These are phyloP conservation scores for Holcopasites calliopsidis DNA, from an alignment of 1,140 invertebrate genomes.

Conservation along the genomic window DNA sequence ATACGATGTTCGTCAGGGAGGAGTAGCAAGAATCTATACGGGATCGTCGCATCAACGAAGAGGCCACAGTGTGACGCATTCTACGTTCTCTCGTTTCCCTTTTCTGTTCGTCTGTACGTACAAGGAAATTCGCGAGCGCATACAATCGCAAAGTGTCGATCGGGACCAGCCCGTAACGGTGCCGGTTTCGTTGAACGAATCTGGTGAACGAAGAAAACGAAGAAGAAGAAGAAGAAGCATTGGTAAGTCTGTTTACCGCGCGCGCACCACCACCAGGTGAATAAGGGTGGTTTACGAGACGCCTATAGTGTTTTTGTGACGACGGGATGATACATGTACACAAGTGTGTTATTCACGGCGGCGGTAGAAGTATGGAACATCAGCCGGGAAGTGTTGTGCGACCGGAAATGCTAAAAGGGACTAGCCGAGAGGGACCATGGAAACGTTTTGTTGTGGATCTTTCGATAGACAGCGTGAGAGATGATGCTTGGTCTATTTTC, in stretches of 20 bases:
- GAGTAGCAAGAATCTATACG: conserved; percentile 7
- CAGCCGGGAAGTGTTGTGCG: conserved; percentile 40
- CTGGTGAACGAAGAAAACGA: neutral
- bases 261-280: conserved; percentile 4
- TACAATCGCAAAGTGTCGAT: neutral
- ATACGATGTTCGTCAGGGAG: conserved; percentile 13
- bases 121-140: no score
- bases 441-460: conserved; percentile 4
- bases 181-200: conserved; percentile 11
- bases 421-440: conserved; percentile 11
- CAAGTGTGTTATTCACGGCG: conserved; percentile 23
- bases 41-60: no score
- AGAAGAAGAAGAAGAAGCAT: conserved; percentile 9
- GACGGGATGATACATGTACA: conserved; percentile 15
- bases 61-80: no score
- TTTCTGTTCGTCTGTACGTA: no score
- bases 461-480: conserved; percentile 7
- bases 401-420: conserved; percentile 33
- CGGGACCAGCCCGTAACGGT: conserved; percentile 10
- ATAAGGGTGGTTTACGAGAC: neutral
- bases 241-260: conserved; percentile 50
- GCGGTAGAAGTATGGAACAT: neutral
- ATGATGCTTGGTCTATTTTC: neutral
- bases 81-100: no score
- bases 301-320: conserved; percentile 52